phyloP scores from a whole-genome alignment of 2,888 invertebrate species.

The Drosophila antonietae region DNA sequence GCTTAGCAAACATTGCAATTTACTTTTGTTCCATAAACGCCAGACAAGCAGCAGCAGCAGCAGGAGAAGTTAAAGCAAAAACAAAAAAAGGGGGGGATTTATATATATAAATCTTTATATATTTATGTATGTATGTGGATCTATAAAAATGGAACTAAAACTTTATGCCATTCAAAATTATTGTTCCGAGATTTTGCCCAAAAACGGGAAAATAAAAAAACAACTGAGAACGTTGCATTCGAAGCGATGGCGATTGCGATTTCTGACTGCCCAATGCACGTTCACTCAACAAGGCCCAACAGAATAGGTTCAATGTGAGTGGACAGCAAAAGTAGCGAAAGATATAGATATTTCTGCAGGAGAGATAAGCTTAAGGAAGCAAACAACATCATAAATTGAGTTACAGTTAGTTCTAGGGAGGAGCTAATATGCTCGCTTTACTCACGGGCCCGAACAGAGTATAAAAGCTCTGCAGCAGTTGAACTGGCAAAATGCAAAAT shows the following conservation, averaged over 20 bases:
- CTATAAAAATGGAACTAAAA: constrained; percentile 71
- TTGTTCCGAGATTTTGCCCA: constrained; percentile 70
- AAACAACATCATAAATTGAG: not conserved
- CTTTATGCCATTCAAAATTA: constrained; percentile 75
- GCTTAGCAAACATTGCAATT: constrained; percentile 77
- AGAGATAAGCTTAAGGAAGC: not conserved
- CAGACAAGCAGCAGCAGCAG: constrained; percentile 2
- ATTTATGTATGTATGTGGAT: not conserved
- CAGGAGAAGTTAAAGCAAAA: not conserved
- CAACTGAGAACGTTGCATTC: not conserved
- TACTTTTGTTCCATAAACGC: constrained; percentile 69
- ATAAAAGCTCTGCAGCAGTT: not conserved
- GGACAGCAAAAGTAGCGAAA: not conserved
- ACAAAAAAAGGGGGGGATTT: not conserved
- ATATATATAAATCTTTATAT: not conserved
- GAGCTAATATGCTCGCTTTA: not conserved
- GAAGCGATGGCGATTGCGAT: no score
- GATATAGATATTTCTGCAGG: no score
- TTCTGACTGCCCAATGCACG: not conserved
- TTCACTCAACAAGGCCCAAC: not conserved
- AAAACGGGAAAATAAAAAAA: not conserved
- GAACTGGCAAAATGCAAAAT: constrained; percentile 11
- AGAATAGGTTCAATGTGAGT: no score
- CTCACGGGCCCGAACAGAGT: not conserved
- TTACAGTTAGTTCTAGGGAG: not conserved